Percentiles rank a stretch among this genome's conserved stretches.
Conservation (phyloP, 2,113 vertebrate genomes). For the Poeciliopsis occidentalis region DNA sequence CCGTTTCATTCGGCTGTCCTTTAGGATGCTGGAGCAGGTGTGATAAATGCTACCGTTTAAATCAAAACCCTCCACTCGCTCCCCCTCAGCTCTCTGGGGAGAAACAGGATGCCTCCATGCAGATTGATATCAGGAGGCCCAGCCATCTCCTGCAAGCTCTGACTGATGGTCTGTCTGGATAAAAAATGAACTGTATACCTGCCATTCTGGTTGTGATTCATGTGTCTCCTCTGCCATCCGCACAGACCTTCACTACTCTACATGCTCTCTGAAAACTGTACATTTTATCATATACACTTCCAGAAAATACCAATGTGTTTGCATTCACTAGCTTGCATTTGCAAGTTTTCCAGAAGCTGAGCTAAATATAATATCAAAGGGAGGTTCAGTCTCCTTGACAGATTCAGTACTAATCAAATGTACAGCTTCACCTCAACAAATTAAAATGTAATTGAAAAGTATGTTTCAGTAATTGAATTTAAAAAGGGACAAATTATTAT, state of each 20-base stretch:
- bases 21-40: constrained; percentile 71
- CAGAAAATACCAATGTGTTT: constrained; percentile 35
- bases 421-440: not conserved
- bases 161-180: constrained; percentile 79
- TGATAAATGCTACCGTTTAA: constrained; percentile 79
- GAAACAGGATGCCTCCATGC: constrained; percentile 67
- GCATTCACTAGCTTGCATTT: constrained; percentile 12
- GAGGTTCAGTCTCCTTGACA: not conserved
- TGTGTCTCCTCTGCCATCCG: constrained; percentile 47
- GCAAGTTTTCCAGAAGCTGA: not conserved
- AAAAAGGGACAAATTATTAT: not conserved
- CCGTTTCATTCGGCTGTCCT: constrained; percentile 46
- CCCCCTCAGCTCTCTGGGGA: constrained; percentile 64
- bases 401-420: not conserved
- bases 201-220: constrained; percentile 71
- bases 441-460: not conserved
- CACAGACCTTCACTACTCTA: constrained; percentile 20
- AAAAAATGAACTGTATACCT: constrained; percentile 79
- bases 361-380: constrained; percentile 8
- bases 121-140: constrained; percentile 77
- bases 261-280: constrained; percentile 45
- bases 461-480: too few species aligned
- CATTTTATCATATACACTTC: constrained; percentile 52
- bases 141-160: constrained; percentile 61
- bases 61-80: constrained; percentile 65